Base-by-base conservation (phyloP, 1,140 invertebrate species). In the Psix sp. region DNA sequence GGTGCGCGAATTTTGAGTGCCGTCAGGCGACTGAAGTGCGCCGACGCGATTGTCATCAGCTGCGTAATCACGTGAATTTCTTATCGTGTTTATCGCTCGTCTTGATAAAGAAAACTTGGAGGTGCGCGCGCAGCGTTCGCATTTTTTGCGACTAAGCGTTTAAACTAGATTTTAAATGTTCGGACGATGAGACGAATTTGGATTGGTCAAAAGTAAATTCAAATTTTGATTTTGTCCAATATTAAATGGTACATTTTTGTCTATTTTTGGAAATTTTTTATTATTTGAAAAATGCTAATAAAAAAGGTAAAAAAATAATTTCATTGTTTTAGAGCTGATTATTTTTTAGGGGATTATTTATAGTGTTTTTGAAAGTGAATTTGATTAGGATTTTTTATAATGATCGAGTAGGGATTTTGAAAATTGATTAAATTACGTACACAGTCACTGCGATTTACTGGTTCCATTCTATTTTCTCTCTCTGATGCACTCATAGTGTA, bases 391-490 rank as follows among this genome's bases (percentile, higher is more conserved):
- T n/a, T n/a, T n/a, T n/a, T n/a, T n/a, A n/a, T n/a, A n/a, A n/a
- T 11, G 31, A 49, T 40, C 4, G 5, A 4, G 14, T 36, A 9
- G 36, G 6, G 31, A 45, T 14, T 13, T 38, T 57, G 16, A 38
- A 4, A 24, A 24, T 24, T 24, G 21, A 4, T 24, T 9, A 11
- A 15, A 18, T 43, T 66, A 67, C 52, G 4, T 21, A 67, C 51
- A 17, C 60, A 15, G 0, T 14, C 15, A 45, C 24, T 65, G 20
- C 68, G 29, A 17, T 16, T 65, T n/a, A 91, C 88, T 5, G 91
- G 90, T 68, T 90, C 90, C 82, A 92, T 90, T 89, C 90, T 36
- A 86, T 82, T 46, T 83, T 88, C 67, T 77, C 86, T 78, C 82
- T 86, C 77, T 3, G 77, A 76, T 60, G 77, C 79, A 70, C 42